Base-by-base conservation (phyloP, 2,113 vertebrate species). In the Platichthys flesus region DNA sequence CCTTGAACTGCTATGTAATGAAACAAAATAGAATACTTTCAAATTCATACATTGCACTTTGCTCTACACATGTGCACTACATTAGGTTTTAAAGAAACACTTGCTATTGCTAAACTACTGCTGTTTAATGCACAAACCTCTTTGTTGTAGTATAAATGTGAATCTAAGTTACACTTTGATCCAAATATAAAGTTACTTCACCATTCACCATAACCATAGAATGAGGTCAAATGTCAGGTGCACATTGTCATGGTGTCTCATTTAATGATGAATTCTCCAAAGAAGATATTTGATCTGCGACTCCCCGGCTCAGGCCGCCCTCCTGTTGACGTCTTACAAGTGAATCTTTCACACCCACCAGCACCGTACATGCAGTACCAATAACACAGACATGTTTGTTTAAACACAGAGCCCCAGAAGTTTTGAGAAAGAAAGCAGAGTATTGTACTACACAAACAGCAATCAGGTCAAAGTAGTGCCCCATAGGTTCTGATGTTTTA, bases 311-410 rank as follows among this genome's bases (percentile, higher is more conserved):
- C 58, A 35, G 3, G 7, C 52, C 63, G 14, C 58, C 31, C 61
- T 47, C 86, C 79, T 52, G 85, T 26, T 76, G 78, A 69, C 23
- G 3, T 63, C 26, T 20, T 58, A 76, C 71, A 82, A 79, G 61
- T 18, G 67, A 76, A 42, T 52, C 74, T 72, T 56, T 71, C 12
- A 86, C 45, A 59, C 47, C 31, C 18, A 4, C 35, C 26, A 14
- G 13, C 20, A 23, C 5, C 2, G 42, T 57, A 62, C 79, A 72
- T 0, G 26, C 64, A 56, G 66, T 67, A 47, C 70, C 54, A 79
- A 86, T 75, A 86, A 86, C 74, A 87, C 76, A 85, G 70, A 82
- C 68, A 52, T 82, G 56, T 81, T 81, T 81, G 62, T 83, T 84
- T 28, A 79, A 86, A 81, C 51, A 78, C 55, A 65, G 23, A 55